These are phyloP conservation scores for Philotrypesis tridentata DNA, from an alignment of 1,140 invertebrate species.

Conservation along the genomic window DNA sequence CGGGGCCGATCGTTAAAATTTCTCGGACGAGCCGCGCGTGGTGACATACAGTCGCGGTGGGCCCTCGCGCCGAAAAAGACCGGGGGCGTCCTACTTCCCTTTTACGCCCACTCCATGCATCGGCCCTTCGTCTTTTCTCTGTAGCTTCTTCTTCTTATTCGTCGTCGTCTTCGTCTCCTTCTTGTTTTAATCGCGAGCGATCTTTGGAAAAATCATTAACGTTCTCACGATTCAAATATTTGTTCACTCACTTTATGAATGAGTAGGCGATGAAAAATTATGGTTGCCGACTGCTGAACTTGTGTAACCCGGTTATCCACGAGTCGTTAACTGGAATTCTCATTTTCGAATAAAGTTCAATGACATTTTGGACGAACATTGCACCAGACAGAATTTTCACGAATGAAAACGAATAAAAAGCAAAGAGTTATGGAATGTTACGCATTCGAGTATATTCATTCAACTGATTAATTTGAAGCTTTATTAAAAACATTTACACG, in stretches of 20 bases:
- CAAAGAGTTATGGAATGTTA: neutral
- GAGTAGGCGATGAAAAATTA: neutral
- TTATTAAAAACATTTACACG: neutral
- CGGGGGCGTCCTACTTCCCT: constrained; percentile 62
- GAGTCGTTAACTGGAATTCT: neutral
- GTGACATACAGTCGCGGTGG: constrained; percentile 42
- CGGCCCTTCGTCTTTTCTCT: neutral
- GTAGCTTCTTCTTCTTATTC: constrained; percentile 31
- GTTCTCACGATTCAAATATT: neutral
- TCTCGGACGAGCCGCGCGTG: constrained; percentile 54
- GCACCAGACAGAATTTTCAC: too few species aligned
- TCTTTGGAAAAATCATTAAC: neutral
- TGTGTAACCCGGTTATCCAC: neutral
- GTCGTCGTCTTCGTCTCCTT: neutral
- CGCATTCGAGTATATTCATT: neutral
- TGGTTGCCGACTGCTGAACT: neutral
- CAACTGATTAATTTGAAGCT: neutral
- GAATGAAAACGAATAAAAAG: too few species aligned
- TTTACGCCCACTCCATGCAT: constrained; percentile 48
- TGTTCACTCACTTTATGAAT: neutral
- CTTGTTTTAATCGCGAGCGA: too few species aligned
- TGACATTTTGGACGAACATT: neutral
- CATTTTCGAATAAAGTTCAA: neutral
- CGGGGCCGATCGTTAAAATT: constrained; percentile 65
- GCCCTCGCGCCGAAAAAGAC: constrained; percentile 57